phyloP scores from a whole-genome alignment of 2,797 vertebrate species.

The Alca torda region DNA sequence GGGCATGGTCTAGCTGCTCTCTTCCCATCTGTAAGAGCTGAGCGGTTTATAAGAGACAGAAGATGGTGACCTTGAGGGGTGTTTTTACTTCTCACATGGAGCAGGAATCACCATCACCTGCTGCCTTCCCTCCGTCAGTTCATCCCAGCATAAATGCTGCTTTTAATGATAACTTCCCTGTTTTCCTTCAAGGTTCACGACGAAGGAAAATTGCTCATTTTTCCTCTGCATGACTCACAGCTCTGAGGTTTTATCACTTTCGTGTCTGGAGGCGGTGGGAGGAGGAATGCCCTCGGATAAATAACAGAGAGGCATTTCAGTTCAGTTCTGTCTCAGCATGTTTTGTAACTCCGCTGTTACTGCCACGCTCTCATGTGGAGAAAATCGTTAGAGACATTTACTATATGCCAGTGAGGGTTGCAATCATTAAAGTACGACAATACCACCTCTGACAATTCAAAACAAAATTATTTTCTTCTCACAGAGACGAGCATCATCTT shows the following conservation, averaged over 20 bases:
- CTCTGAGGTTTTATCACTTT: conserved; percentile 16
- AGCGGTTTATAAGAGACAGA: neutral
- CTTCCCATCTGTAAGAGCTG: neutral
- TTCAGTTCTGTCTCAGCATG: conserved; percentile 2
- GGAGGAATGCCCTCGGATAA: conserved; percentile 18
- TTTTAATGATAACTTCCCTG: neutral
- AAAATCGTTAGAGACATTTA: conserved; percentile 6
- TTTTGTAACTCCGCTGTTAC: neutral
- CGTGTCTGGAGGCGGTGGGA: conserved; percentile 29
- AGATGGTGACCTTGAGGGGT: neutral
- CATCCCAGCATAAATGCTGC: neutral
- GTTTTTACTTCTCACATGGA: neutral
- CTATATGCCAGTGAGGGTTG: neutral
- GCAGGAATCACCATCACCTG: neutral
- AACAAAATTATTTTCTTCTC: conserved; percentile 8
- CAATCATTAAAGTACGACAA: neutral
- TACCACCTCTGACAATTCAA: neutral
- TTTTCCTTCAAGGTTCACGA: neutral
- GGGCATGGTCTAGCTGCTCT: neutral
- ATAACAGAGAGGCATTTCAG: conserved; percentile 8
- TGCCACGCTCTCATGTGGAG: neutral
- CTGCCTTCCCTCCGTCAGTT: neutral
- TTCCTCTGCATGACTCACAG: neutral
- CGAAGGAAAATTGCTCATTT: conserved; percentile 27
- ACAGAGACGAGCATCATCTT: neutral